A percentile compares a stretch with the other conserved stretches of the same genome.
phyloP scores from a whole-genome alignment of 2,797 vertebrate species.

The Falco novaeseelandiae region DNA sequence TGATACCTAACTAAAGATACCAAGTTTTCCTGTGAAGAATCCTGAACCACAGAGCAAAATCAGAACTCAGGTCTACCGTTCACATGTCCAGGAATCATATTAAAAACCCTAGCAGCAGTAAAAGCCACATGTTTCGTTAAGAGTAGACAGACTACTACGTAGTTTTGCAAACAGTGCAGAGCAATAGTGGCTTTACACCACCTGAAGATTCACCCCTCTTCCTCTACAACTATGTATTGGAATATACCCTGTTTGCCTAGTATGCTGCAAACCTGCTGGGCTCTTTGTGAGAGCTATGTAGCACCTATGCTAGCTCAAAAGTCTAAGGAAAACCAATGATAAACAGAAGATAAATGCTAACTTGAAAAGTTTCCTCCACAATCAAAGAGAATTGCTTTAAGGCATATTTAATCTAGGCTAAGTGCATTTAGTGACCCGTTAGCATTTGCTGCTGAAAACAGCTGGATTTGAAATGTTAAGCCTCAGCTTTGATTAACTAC shows the following conservation, averaged over 20 bases:
- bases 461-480: slow-evolving; percentile 9
- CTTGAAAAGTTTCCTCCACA: background rate
- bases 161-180: background rate
- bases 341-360: background rate
- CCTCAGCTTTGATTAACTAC: slow-evolving; percentile 11
- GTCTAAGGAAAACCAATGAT: background rate
- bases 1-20: background rate
- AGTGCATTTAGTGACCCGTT: background rate
- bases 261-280: background rate
- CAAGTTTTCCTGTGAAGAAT: background rate
- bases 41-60: background rate
- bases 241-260: background rate
- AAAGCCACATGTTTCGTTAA: background rate
- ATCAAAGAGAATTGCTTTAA: background rate
- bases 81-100: background rate
- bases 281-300: background rate
- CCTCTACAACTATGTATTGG: background rate
- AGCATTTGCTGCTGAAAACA: slow-evolving; percentile 10
- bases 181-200: background rate
- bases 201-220: background rate
- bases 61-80: background rate
- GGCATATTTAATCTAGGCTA: background rate
- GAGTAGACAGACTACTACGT: background rate
- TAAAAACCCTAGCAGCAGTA: background rate
- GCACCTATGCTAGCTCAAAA: background rate